These are phyloP conservation scores for Leptoteleia sp. DNA, from an alignment of 1,140 invertebrate genomes.

Conservation along the genomic window DNA sequence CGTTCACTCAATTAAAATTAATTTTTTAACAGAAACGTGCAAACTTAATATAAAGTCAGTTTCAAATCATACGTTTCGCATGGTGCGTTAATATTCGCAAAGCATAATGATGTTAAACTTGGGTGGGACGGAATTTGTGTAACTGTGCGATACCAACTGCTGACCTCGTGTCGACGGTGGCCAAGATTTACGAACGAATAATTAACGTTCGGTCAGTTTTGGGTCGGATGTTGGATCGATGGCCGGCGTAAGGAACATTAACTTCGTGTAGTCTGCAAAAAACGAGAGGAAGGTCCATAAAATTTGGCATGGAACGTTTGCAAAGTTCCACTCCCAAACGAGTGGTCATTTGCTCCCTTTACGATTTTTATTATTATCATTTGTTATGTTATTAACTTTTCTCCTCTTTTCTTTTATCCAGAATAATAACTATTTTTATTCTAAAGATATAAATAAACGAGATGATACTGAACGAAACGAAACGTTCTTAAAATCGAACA, in stretches of 20 bases:
- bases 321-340: constrained; percentile 3
- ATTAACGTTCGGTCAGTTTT: constrained; percentile 50
- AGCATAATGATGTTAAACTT: constrained; percentile 58
- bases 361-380: no score
- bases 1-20: no score
- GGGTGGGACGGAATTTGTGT: constrained; percentile 35
- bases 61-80: not conserved
- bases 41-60: no score
- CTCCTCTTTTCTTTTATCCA: no score
- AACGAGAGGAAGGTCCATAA: constrained; percentile 17
- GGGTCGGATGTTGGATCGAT: constrained; percentile 42
- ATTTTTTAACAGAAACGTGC: no score
- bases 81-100: constrained; percentile 21
- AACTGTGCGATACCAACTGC: constrained; percentile 35
- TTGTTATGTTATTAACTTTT: no score
- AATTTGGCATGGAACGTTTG: constrained; percentile 8
- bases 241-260: constrained; percentile 27
- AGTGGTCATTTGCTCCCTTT: constrained; percentile 1
- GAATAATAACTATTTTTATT: no score
- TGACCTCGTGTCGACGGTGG: constrained; percentile 53
- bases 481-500: no score
- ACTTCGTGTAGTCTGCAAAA: constrained; percentile 17
- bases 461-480: no score
- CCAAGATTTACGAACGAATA: constrained; percentile 68
- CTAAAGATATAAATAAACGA: no score